A percentile compares a stretch with the other conserved stretches of the same genome.
These are phyloP conservation scores for Erithacus rubecula DNA, from an alignment of 2,797 vertebrate species.

Conservation along the genomic window DNA sequence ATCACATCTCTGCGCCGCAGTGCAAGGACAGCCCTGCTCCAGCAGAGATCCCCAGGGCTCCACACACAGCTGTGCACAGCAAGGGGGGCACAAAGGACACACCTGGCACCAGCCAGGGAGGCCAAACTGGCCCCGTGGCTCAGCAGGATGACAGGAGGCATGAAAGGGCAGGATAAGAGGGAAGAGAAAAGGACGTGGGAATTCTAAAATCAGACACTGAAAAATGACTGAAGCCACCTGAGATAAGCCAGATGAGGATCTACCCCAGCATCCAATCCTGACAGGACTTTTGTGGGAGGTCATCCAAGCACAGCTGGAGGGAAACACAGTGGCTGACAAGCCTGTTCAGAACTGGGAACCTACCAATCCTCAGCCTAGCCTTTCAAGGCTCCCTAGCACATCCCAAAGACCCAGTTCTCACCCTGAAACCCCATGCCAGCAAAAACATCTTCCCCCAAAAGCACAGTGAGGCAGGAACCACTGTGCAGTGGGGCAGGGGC, in stretches of 20 bases:
- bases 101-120: not conserved
- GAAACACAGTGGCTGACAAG: not conserved
- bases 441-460: not conserved
- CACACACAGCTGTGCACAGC: fast-evolving
- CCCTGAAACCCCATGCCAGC: not conserved
- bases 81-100: not conserved
- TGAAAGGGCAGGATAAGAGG: not conserved
- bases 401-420: not conserved
- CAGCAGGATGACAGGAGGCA: not conserved
- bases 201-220: not conserved
- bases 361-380: not conserved
- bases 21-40: not conserved
- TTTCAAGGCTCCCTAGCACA: not conserved
- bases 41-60: not conserved
- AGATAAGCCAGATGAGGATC: not conserved
- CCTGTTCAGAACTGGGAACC: fast-evolving
- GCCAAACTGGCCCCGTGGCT: not conserved
- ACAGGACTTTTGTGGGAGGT: not conserved
- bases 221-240: not conserved
- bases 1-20: not conserved
- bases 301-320: not conserved
- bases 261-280: not conserved
- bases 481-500: fast-evolving
- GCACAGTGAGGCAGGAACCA: fast-evolving
- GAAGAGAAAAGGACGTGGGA: not conserved